Evolutionary conservation across 2,797 vertebrate genomes (phyloP), one percentile per base, ranked within the genome.

Genomic region (Distichodus sexfasciatus): DNA sequence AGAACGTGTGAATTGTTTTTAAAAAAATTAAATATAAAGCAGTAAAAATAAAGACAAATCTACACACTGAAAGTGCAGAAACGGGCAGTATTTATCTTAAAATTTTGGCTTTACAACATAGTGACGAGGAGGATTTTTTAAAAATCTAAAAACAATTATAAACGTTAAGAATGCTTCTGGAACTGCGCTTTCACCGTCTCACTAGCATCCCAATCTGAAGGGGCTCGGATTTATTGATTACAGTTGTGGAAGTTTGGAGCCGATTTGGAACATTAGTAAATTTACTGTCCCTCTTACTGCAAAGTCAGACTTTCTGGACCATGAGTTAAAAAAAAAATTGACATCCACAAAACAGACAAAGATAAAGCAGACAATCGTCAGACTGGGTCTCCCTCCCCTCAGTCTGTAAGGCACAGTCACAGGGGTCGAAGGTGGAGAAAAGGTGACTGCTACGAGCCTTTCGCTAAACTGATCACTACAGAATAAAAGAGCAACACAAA

Each of bases 381-480:
- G 63, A 68, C 67, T 63, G 67, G 63, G 47, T 23, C 50, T 23
- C 31, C 50, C 51, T 63, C 60, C 41, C 38, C 59, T 71, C 72
- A 60, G 69, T 76, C 70, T 70, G 58, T 66, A 79, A 79, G 76
- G 76, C 76, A 76, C 73, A 76, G 76, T 73, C 76, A 78, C 76
- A 66, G 66, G n/a, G 71, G 48, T 67, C 62, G 57, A 57, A 64
- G 67, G 44, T 69, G 72, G 72, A 66, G 60, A 41, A 53, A 47
- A 57, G 65, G 72, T 75, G 76, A 78, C 72, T 72, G 76, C 76
- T 72, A 72, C 61, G 63, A 72, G 72, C 76, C 72, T 75, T 72
- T 55, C 5, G 36, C 38, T 44, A 72, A 72, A 78, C 26, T 17
- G 36, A 71, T 38, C 54, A 47, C 41, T 51, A 68, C 65, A 61